phyloP scores from a whole-genome alignment of 1,140 invertebrate genomes.

The Leptinotarsa undecemlineata region DNA sequence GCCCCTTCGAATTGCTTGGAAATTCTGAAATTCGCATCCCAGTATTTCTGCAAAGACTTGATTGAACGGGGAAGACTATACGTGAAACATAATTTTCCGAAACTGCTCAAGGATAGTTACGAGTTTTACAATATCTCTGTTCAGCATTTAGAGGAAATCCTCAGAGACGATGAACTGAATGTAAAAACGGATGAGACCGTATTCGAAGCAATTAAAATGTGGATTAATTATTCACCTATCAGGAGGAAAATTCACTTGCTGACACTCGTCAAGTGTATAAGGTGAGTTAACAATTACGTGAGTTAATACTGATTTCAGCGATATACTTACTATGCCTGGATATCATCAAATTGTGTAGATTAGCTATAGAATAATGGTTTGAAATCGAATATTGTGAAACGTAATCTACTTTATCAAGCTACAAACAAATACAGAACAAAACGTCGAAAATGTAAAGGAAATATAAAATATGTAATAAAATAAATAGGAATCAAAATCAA shows the following conservation, averaged over 20 bases:
- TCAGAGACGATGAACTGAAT: slow-evolving; percentile 68
- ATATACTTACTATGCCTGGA: too few relatives aligned
- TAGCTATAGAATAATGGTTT: too few relatives aligned
- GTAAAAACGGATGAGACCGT: slow-evolving; percentile 69
- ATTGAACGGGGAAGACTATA: slow-evolving; percentile 59
- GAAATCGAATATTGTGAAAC: too few relatives aligned
- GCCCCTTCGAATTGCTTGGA: slow-evolving; percentile 58
- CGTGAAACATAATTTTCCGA: slow-evolving; percentile 60
- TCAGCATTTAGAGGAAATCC: slow-evolving; percentile 61
- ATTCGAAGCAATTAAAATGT: slow-evolving; percentile 67
- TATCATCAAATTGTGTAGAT: too few relatives aligned
- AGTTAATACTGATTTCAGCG: too few relatives aligned
- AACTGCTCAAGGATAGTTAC: slow-evolving; percentile 59
- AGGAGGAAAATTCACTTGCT: slow-evolving; percentile 60
- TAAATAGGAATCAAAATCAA: too few relatives aligned
- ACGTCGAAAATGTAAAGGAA: too few relatives aligned
- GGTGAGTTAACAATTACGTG: slow-evolving; percentile 41
- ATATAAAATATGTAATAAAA: too few relatives aligned
- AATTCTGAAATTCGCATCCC: slow-evolving; percentile 71
- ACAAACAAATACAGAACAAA: too few relatives aligned
- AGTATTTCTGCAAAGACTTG: slow-evolving; percentile 67
- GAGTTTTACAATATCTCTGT: slow-evolving; percentile 61
- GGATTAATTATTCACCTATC: slow-evolving; percentile 62
- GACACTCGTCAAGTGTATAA: slow-evolving; percentile 64
- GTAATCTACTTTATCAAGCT: too few relatives aligned